Evolutionary conservation across 2,888 invertebrate species (phyloP), one percentile per base, ranked within the genome.

Genomic region (Spialia ferax): DNA sequence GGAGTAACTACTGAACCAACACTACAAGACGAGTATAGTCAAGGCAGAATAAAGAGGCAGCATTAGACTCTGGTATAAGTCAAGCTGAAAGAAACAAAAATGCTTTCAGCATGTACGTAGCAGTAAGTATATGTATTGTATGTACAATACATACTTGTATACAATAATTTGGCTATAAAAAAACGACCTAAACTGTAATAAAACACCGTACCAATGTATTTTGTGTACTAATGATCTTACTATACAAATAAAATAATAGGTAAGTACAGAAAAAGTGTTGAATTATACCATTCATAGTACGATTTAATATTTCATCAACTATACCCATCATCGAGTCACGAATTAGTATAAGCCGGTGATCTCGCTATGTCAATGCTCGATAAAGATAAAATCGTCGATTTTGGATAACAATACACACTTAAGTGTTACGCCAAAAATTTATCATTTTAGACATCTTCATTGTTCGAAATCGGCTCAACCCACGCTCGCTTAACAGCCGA

Each of bases 1-100:
- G 8, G 15, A 35, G 18, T 57, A 22, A 63, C 15, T 15, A 23
- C 56, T 56, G 23, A 57, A 23, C 23, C 50, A 61, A 61, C 50
- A 50, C 61, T 20, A 22, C 20, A n/a, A n/a, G n/a, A 50, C 42
- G n/a, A 7, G 42, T 38, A 38, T 38, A 38, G 38, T n/a, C 13
- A n/a, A 38, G 13, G 38, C 38, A 38, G 7, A 3, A 38, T n/a
- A 38, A n/a, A 38, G 7, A 38, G 13, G 38, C 5, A 26, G 26
- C 26, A 26, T 26, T 26, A 26, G 3, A 2, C 5, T 5, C 26
- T 26, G 5, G 6, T 26, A 26, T 5, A n/a, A n/a, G n/a, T n/a
- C n/a, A n/a, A n/a, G n/a, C n/a, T n/a, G n/a, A n/a, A n/a, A n/a
- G n/a, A n/a, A n/a, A n/a, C n/a, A n/a, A n/a, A n/a, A n/a, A n/a